These are phyloP conservation scores for Aphodius granarius DNA, from an alignment of 2,888 invertebrate genomes.

Conservation along the genomic window DNA sequence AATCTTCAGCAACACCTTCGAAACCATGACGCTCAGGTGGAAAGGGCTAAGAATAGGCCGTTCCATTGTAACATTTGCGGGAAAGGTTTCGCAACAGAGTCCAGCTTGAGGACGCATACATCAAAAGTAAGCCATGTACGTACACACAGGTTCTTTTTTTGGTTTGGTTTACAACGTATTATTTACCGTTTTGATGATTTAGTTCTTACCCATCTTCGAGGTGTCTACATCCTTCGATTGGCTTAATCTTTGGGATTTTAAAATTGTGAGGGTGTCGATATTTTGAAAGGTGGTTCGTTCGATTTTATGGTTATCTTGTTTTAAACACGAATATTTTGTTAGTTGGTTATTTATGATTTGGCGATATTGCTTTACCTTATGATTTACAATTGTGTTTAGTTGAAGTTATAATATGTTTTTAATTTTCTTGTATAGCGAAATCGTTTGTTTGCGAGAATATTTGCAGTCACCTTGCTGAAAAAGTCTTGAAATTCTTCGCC, in stretches of 20 bases:
- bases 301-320: not conserved
- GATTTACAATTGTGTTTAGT: not conserved
- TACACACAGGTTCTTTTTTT: constrained; percentile 49
- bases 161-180: constrained; percentile 21
- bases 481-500: not conserved
- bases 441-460: not conserved
- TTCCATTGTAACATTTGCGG: constrained; percentile 97
- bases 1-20: constrained; percentile 95
- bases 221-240: not conserved
- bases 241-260: not conserved
- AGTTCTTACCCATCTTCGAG: not conserved
- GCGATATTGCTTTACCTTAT: not conserved
- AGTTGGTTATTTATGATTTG: not conserved
- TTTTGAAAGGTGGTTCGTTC: not conserved
- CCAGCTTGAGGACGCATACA: constrained; percentile 92
- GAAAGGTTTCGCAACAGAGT: constrained; percentile 95
- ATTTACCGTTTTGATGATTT: constrained; percentile 21
- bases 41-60: constrained; percentile 91
- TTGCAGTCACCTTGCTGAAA: not conserved
- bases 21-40: constrained; percentile 95
- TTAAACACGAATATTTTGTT: not conserved
- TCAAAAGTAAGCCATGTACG: constrained; percentile 89
- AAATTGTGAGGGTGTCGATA: not conserved
- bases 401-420: not conserved
- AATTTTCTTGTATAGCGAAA: not conserved